These are phyloP conservation scores for Barnardius zonarius DNA, from an alignment of 2,113 vertebrate species.

Conservation along the genomic window DNA sequence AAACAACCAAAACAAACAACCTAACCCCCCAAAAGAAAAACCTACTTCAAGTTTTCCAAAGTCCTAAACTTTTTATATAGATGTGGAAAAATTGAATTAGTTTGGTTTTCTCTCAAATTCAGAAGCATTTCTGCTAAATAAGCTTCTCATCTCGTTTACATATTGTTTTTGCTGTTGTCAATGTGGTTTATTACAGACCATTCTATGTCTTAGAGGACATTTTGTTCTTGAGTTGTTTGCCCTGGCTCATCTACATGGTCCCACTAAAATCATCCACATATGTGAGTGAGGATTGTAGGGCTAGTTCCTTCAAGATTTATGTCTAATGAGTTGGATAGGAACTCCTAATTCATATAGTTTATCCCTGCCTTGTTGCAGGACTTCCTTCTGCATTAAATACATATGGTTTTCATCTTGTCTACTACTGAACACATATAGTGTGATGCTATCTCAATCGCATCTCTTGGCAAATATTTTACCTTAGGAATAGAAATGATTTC, in stretches of 20 bases:
- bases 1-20: no score
- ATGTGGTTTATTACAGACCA: not conserved
- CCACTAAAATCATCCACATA: constrained; percentile 11
- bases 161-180: not conserved
- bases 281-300: not conserved
- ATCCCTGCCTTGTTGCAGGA: constrained; percentile 31
- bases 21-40: not conserved
- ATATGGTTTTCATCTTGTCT: constrained; percentile 62
- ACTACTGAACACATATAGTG: constrained; percentile 17
- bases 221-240: constrained; percentile 45
- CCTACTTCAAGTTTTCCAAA: not conserved
- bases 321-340: constrained; percentile 19
- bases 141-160: not conserved
- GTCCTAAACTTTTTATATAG: not conserved
- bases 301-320: constrained; percentile 48
- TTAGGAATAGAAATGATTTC: constrained; percentile 37
- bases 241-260: constrained; percentile 24
- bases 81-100: not conserved
- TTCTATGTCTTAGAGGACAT: constrained; percentile 36
- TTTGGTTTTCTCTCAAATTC: not conserved
- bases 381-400: constrained; percentile 47
- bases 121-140: not conserved
- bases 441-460: constrained; percentile 56
- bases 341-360: constrained; percentile 48
- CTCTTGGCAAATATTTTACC: constrained; percentile 50